Conservation (phyloP, 2,113 vertebrate genomes). For the Elephas maximus region DNA sequence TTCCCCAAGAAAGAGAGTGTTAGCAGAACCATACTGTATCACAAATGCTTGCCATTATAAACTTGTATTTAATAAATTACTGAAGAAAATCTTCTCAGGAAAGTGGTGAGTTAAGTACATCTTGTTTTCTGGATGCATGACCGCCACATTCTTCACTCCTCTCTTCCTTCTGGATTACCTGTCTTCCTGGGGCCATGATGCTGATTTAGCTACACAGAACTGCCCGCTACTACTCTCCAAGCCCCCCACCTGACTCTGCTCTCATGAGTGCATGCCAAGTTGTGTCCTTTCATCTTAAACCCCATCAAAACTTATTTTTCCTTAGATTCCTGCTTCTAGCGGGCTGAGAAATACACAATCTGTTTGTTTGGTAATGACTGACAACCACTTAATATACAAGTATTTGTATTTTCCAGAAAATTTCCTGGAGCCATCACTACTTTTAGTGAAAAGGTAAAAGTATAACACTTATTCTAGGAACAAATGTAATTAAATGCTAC, state of each 20-base stretch:
- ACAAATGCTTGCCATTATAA: not conserved
- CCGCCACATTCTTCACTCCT: not conserved
- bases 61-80: not conserved
- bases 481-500: not conserved
- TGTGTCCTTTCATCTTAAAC: not conserved
- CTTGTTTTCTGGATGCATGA: not conserved
- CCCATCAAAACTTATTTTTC: not conserved
- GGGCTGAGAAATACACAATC: not conserved
- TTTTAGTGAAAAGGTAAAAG: not conserved
- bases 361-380: not conserved
- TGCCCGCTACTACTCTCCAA: not conserved
- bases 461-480: not conserved
- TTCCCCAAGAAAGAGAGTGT: not conserved
- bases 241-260: not conserved
- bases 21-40: not conserved
- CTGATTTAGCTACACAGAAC: not conserved
- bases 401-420: constrained; percentile 17
- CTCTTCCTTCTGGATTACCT: not conserved
- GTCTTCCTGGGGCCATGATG: not conserved
- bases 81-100: not conserved
- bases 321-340: not conserved
- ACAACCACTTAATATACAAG: not conserved
- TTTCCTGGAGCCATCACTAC: not conserved
- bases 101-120: not conserved
- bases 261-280: not conserved